phyloP scores from a whole-genome alignment of 2,888 invertebrate species.

The Lottia gigantea region DNA sequence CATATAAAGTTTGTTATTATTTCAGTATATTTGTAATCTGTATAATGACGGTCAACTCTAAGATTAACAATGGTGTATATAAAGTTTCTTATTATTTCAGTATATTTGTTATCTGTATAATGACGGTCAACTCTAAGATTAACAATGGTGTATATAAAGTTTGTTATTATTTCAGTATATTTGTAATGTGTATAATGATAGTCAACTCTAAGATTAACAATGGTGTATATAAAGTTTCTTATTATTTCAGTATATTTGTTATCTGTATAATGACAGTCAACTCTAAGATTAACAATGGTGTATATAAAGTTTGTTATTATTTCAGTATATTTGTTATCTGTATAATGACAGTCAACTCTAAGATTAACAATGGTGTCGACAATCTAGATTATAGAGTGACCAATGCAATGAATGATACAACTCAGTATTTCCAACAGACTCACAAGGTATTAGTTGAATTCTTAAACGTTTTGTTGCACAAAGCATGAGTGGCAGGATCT shows the following conservation, averaged over 20 bases:
- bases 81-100: neutral
- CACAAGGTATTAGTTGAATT: neutral
- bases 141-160: no score
- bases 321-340: conserved; percentile 1
- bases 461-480: no score
- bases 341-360: neutral
- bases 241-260: neutral
- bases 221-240: no score
- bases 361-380: neutral
- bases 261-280: conserved; percentile 3
- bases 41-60: no score
- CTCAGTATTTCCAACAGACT: neutral
- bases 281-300: neutral
- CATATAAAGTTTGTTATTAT: neutral
- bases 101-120: conserved; percentile 4
- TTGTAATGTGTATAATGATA: neutral
- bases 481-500: no score
- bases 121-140: neutral
- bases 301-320: neutral
- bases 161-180: neutral
- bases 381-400: neutral
- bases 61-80: no score
- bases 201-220: neutral
- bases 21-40: neutral
- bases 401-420: neutral